phyloP scores from a whole-genome alignment of 2,113 vertebrate species.

The Odobenus rosmarus region DNA sequence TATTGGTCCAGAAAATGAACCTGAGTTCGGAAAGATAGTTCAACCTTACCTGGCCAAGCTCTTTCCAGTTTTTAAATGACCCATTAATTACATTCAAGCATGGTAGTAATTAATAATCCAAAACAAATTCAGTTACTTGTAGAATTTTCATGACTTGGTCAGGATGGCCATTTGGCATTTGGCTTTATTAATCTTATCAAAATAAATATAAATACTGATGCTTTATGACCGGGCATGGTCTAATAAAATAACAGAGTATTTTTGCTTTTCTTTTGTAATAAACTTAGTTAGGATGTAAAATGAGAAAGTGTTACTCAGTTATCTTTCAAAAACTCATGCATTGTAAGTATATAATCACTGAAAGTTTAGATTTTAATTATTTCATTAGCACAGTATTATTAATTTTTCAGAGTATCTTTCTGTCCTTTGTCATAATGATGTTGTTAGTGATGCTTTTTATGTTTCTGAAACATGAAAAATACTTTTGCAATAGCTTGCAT shows the following conservation, averaged over 20 bases:
- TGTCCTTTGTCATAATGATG: not conserved
- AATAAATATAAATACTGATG: not conserved
- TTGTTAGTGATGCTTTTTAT: not conserved
- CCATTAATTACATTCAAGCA: not conserved
- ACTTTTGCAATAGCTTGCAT: not conserved
- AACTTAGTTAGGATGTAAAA: not conserved
- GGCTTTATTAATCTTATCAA: not conserved
- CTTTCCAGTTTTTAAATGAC: not conserved
- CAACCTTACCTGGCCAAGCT: not conserved
- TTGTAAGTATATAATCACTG: not conserved
- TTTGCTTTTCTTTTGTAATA: not conserved
- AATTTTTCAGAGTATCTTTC: not conserved
- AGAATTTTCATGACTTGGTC: conserved; percentile 6
- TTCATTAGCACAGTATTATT: not conserved
- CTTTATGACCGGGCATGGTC: not conserved
- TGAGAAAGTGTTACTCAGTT: not conserved
- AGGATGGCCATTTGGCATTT: not conserved
- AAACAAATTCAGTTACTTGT: not conserved
- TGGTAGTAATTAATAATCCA: not conserved
- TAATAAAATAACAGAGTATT: not conserved
- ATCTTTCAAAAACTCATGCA: not conserved
- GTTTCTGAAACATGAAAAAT: not conserved
- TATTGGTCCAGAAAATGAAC: not conserved
- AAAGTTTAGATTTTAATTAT: conserved; percentile 27
- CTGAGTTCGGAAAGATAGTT: not conserved